Conservation (phyloP, 2,113 vertebrate species). For the Prunella himalayana region DNA sequence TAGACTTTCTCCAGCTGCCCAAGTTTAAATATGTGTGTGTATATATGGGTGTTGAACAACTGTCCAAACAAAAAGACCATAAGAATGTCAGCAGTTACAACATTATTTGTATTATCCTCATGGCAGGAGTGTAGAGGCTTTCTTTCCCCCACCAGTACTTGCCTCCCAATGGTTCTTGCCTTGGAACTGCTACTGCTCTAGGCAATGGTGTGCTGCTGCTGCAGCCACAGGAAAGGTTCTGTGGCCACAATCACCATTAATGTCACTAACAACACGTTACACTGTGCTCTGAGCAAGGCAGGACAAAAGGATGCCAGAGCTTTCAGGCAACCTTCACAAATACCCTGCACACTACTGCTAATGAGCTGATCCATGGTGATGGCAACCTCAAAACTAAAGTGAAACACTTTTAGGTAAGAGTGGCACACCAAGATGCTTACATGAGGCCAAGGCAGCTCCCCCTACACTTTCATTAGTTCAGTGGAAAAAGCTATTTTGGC, state of each 20-base stretch:
- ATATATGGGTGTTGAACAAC: not conserved
- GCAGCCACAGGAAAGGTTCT: not conserved
- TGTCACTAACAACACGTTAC: rapidly evolving
- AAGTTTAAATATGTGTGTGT: not conserved
- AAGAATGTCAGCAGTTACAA: not conserved
- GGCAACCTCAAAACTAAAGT: not conserved
- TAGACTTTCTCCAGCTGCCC: conserved; percentile 4
- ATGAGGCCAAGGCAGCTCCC: not conserved
- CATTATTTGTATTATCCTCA: not conserved
- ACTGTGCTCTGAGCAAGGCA: not conserved
- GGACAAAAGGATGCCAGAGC: not conserved
- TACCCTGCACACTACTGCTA: not conserved
- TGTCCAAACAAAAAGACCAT: conserved; percentile 27
- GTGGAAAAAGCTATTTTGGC: not conserved
- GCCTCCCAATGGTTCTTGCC: not conserved
- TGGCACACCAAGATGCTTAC: not conserved
- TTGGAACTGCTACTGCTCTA: not conserved
- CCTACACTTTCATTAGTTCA: not conserved
- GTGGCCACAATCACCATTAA: not conserved
- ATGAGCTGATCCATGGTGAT: not conserved
- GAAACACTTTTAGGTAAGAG: not conserved
- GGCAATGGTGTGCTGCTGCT: not conserved
- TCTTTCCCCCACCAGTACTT: not conserved
- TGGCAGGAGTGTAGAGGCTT: not conserved
- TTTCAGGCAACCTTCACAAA: not conserved